A percentile compares a stretch with the other conserved stretches of the same genome.
phyloP scores from a whole-genome alignment of 2,888 invertebrate genomes.

The Allacma fusca region DNA sequence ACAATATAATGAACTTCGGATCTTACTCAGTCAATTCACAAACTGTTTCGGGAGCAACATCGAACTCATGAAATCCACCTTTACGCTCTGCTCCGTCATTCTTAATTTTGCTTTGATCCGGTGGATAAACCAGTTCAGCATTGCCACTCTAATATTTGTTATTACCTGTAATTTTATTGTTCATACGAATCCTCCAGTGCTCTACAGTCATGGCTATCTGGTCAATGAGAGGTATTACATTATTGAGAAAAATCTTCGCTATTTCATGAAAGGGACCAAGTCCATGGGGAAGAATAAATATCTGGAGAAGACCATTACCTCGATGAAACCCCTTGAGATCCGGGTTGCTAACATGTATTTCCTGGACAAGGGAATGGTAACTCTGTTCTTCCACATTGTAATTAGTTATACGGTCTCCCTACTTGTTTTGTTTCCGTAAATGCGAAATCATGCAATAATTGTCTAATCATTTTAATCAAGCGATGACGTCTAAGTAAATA shows the following conservation, averaged over 20 bases:
- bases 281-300: not conserved
- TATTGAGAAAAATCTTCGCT: not conserved
- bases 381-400: conserved; percentile 22
- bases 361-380: conserved; percentile 4
- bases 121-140: not conserved
- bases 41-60: conserved; percentile 27
- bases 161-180: conserved; percentile 9
- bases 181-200: not conserved
- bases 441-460: no score
- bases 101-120: conserved; percentile 6
- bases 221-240: not conserved
- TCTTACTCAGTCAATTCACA: not conserved
- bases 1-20: not conserved
- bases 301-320: not conserved
- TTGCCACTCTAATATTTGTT: not conserved
- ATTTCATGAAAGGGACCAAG: not conserved
- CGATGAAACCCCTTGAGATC: not conserved
- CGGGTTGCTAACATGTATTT: conserved; percentile 1
- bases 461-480: no score
- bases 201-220: conserved; percentile 20
- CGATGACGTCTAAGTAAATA: no score
- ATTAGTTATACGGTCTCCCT: conserved; percentile 1
- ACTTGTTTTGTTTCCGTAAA: conserved; percentile 4
- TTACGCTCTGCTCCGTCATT: not conserved
- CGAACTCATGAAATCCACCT: conserved; percentile 20